A percentile compares a stretch with the other conserved stretches of the same genome.
Conservation (phyloP, 2,797 vertebrate genomes). For the Karalla daura region DNA sequence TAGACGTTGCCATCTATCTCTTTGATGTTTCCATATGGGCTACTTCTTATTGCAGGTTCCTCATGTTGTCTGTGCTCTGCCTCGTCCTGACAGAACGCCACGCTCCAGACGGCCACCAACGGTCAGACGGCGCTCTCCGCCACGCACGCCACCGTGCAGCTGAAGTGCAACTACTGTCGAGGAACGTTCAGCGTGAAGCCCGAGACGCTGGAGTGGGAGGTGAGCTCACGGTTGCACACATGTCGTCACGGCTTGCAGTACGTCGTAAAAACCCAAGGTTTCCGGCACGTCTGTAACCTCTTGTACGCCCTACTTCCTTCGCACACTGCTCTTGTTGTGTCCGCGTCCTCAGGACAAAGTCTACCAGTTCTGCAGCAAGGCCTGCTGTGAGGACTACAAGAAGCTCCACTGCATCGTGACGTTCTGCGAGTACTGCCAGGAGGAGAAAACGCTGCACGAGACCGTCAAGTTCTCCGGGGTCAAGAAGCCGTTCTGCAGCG, state of each 20-base stretch:
- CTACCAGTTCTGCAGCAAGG: constrained; percentile 96
- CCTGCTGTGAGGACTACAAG: constrained; percentile 98
- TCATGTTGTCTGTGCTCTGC: background rate
- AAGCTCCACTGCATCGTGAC: constrained; percentile 98
- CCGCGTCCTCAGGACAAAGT: constrained; percentile 90
- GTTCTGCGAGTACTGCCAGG: constrained; percentile 97
- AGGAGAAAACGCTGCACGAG: constrained; percentile 98
- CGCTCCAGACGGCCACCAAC: constrained; percentile 89
- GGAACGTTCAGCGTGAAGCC: constrained; percentile 94
- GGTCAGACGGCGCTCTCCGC: constrained; percentile 87
- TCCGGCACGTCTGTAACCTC: no score
- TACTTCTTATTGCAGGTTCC: background rate
- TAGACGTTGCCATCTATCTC: no score
- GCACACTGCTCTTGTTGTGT: background rate
- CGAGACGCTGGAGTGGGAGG: constrained; percentile 97
- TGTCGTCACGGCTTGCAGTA: no score
- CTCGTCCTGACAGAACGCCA: constrained; percentile 86
- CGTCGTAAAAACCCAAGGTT: no score
- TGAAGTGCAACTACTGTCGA: constrained; percentile 98
- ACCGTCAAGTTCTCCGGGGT: constrained; percentile 96
- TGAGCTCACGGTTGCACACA: no score
- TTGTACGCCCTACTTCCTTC: no score
- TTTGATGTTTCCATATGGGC: background rate
- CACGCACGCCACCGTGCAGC: constrained; percentile 85
- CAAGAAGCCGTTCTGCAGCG: constrained; percentile 97